Evolutionary conservation across 2,797 vertebrate genomes (phyloP), one percentile per base, ranked within the genome.

Genomic region (Siniperca obscura): DNA sequence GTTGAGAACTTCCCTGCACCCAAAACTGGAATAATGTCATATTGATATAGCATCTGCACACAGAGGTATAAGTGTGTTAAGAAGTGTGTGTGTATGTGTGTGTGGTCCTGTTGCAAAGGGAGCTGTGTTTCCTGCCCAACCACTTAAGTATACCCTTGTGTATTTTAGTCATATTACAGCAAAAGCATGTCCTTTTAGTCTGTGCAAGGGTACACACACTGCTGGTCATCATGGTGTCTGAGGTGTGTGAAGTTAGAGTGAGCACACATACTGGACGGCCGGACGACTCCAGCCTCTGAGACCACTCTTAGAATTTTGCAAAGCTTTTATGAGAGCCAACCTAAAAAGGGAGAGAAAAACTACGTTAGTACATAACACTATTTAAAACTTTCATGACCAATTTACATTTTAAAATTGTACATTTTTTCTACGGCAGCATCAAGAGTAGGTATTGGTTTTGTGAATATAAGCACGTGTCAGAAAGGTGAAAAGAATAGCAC

Each of bases 321-420:
- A 78, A 67, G 81, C n/a, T 64, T 87, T 91, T 93, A 95, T 68
- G 88, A 92, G 70, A 91, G 85, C 87, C 86, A 91, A 92, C 89
- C 95, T 96, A 82, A 48, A 84, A 71, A 46, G 38, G 42, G 17
- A 83, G 27, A 69, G 55, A 74, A 21, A 46, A 70, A 77, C 7
- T 7, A n/a, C 0, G 2, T 90, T 68, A 93, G 79, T 53, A 70
- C 1, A 78, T 21, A 14, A 69, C 3, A 70, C 1, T 7, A 34
- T 5, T 1, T 25, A 66, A 81, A 57, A 42, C 14, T 3, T 1
- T 7, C 21, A 38, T 4, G 0, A 50, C 1, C 1, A 12, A 30
- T 30, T 52, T 2, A 12, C 1, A 52, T 5, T 56, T 16, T 11
- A 8, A 17, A 36, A 36, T 14, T 6, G 3, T n/a, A 69, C 5